phyloP scores from a whole-genome alignment of 2,113 vertebrate genomes.

The Bos taurus region DNA sequence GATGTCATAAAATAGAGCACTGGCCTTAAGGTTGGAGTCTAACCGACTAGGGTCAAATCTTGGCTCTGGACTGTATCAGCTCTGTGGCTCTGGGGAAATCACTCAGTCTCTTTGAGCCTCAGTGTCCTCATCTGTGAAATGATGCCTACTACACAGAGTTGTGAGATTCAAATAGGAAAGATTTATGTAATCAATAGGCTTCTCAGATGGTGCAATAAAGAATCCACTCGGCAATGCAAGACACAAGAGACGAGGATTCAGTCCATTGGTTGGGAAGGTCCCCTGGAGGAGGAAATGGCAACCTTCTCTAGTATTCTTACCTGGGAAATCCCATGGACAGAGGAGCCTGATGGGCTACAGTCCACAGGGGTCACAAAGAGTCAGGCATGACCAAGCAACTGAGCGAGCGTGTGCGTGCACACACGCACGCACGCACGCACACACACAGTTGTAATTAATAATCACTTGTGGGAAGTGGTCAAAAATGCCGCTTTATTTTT shows the following conservation, averaged over 20 bases:
- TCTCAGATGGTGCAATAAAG: background rate
- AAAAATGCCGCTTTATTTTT: background rate
- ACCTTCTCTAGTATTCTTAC: background rate
- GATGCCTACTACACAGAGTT: background rate
- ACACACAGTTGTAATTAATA: background rate
- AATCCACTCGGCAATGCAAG: background rate
- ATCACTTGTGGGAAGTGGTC: background rate
- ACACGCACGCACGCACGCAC: background rate
- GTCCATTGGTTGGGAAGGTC: background rate
- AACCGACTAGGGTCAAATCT: background rate
- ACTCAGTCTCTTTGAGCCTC: background rate
- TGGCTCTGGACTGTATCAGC: background rate
- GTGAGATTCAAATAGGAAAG: background rate
- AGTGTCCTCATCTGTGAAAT: background rate
- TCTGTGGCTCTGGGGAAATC: background rate
- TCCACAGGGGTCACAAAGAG: background rate
- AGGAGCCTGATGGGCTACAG: background rate
- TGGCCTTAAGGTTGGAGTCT: background rate
- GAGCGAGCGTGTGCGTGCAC: fast-evolving
- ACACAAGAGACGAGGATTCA: background rate
- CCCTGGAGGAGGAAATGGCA: background rate
- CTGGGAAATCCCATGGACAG: background rate
- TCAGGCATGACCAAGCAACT: background rate
- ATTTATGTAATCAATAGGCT: background rate
- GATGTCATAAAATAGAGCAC: background rate